phyloP scores from a whole-genome alignment of 64 coral and sea anemone species.

The Catalaphyllia jardinei region DNA sequence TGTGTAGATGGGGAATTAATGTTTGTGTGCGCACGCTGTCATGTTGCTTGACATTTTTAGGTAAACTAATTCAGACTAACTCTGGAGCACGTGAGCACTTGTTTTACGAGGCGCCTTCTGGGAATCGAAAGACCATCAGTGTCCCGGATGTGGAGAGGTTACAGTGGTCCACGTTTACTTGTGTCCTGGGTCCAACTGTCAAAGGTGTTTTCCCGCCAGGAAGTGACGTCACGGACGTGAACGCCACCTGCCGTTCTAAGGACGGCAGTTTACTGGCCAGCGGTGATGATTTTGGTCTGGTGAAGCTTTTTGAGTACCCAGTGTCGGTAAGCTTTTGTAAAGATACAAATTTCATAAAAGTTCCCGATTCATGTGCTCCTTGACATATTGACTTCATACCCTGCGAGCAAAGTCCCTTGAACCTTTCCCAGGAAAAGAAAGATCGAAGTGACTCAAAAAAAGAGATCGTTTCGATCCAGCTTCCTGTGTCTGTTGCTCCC shows the following conservation, averaged over 20 bases:
- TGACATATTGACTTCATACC: too few species aligned
- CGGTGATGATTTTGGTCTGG: constrained; percentile 97
- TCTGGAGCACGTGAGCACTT: constrained; percentile 95
- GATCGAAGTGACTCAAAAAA: too few species aligned
- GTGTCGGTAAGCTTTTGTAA: constrained; percentile 62
- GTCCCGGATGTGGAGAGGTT: constrained; percentile 70
- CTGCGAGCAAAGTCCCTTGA: too few species aligned
- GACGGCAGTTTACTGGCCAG: constrained; percentile 87
- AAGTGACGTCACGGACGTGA: constrained; percentile 94
- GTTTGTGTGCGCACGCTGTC: too few species aligned
- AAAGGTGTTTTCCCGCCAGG: constrained; percentile 91
- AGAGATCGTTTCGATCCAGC: too few species aligned
- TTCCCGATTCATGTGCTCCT: neutral
- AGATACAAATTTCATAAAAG: neutral
- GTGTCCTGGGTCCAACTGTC: constrained; percentile 91
- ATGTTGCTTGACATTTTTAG: constrained; percentile 41
- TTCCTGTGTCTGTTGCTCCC: too few species aligned
- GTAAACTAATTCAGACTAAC: constrained; percentile 92
- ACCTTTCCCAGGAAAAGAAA: too few species aligned
- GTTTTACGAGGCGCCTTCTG: constrained; percentile 83
- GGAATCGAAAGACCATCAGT: constrained; percentile 87
- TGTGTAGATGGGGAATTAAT: too few species aligned
- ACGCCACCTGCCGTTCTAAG: constrained; percentile 82
- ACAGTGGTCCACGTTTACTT: constrained; percentile 88
- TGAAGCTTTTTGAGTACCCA: constrained; percentile 96